Conservation (phyloP, 2,113 vertebrate species). For the Platysternon megacephalum region DNA sequence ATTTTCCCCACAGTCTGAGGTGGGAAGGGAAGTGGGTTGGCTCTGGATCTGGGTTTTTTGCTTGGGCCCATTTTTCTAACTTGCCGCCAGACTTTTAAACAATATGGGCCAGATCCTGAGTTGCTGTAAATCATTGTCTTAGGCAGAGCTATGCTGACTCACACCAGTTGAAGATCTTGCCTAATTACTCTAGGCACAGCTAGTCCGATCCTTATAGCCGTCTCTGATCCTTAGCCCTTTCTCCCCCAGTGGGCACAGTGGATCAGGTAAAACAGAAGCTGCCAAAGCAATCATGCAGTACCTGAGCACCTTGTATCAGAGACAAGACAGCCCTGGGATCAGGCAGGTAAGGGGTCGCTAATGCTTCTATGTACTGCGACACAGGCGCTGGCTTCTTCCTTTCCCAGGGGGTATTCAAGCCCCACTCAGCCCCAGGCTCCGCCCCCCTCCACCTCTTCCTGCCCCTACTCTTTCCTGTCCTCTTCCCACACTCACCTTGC, state of each 20-base stretch:
- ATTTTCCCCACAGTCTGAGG: neutral
- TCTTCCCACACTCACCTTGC: too few species aligned
- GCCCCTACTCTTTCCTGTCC: too few species aligned
- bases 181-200: neutral
- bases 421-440: too few species aligned
- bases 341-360: conserved; percentile 79
- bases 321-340: conserved; percentile 52
- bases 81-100: neutral
- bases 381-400: too few species aligned
- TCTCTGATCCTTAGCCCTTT: conserved; percentile 16
- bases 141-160: neutral
- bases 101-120: neutral
- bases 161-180: neutral
- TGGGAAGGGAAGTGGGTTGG: neutral
- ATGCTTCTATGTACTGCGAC: neutral
- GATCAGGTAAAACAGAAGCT: conserved; percentile 93
- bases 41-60: neutral
- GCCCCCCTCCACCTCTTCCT: too few species aligned
- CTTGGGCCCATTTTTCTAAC: neutral
- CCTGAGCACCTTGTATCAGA: conserved; percentile 82
- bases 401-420: too few species aligned
- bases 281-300: conserved; percentile 86
- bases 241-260: conserved; percentile 87
- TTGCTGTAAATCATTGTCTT: neutral
- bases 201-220: neutral